phyloP scores from a whole-genome alignment of 2,888 invertebrate genomes.

The Apomyelois bistriatella region DNA sequence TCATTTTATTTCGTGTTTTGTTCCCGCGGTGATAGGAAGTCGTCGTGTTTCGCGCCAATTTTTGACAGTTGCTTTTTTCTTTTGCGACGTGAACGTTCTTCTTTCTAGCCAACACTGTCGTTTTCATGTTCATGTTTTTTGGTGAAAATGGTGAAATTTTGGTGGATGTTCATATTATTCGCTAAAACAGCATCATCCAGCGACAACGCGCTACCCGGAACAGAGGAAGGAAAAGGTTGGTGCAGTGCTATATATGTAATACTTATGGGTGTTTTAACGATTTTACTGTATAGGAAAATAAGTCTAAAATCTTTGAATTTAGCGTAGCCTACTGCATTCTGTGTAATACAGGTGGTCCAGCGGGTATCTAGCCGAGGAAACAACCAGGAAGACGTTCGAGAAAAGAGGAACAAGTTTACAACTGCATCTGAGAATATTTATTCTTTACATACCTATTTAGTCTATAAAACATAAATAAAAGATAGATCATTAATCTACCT shows the following conservation, averaged over 20 bases:
- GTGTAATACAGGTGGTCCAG: too few species aligned
- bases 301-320: too few species aligned
- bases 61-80: constrained; percentile 40
- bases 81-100: constrained; percentile 27
- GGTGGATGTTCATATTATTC: constrained; percentile 75
- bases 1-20: constrained; percentile 62
- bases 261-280: too few species aligned
- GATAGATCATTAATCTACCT: too few species aligned
- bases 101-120: constrained; percentile 31
- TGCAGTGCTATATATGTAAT: constrained; percentile 6
- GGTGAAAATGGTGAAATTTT: constrained; percentile 72
- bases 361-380: too few species aligned
- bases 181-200: constrained; percentile 70
- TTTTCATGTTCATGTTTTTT: constrained; percentile 59
- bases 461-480: too few species aligned
- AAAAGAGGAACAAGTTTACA: too few species aligned
- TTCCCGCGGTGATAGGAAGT: constrained; percentile 59
- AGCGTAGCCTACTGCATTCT: too few species aligned
- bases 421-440: too few species aligned
- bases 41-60: constrained; percentile 43
- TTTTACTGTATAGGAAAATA: too few species aligned
- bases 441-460: too few species aligned
- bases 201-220: constrained; percentile 59
- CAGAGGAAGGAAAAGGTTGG: constrained; percentile 62
- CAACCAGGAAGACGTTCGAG: too few species aligned